These are phyloP conservation scores for Solea solea DNA, from an alignment of 2,113 vertebrate species.

Conservation along the genomic window DNA sequence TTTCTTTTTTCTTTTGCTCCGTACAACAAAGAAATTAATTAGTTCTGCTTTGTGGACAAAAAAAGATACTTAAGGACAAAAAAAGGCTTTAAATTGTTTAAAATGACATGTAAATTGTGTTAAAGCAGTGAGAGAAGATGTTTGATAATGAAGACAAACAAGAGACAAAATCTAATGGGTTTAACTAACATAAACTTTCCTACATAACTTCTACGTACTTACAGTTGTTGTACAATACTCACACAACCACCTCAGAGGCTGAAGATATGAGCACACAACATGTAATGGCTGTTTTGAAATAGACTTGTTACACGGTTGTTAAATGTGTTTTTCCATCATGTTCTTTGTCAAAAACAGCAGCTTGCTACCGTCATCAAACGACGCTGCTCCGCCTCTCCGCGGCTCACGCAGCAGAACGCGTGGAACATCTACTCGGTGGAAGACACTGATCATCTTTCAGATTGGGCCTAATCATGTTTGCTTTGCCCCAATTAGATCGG, in stretches of 20 bases:
- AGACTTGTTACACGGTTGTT: neutral
- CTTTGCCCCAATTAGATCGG: conserved; percentile 78
- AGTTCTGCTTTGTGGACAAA: too few species aligned
- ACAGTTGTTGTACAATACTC: too few species aligned
- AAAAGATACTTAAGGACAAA: too few species aligned
- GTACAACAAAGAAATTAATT: too few species aligned
- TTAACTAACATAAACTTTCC: too few species aligned
- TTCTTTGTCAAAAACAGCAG: conserved; percentile 27
- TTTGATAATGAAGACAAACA: too few species aligned
- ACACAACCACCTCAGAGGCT: neutral
- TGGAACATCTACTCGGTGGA: conserved; percentile 49
- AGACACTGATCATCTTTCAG: conserved; percentile 70
- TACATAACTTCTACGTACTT: too few species aligned
- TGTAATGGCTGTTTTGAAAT: neutral
- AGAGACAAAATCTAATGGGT: too few species aligned
- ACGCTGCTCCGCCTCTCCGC: conserved; percentile 31
- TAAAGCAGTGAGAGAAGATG: too few species aligned
- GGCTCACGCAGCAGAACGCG: conserved; percentile 29
- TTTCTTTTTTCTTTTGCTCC: too few species aligned
- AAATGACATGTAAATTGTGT: too few species aligned
- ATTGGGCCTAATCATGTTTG: conserved; percentile 74
- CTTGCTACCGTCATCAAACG: conserved; percentile 26
- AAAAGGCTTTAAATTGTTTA: too few species aligned
- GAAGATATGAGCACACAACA: neutral
- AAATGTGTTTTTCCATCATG: neutral